phyloP scores from a whole-genome alignment of 2,113 vertebrate species.

The Myocastor coypus region DNA sequence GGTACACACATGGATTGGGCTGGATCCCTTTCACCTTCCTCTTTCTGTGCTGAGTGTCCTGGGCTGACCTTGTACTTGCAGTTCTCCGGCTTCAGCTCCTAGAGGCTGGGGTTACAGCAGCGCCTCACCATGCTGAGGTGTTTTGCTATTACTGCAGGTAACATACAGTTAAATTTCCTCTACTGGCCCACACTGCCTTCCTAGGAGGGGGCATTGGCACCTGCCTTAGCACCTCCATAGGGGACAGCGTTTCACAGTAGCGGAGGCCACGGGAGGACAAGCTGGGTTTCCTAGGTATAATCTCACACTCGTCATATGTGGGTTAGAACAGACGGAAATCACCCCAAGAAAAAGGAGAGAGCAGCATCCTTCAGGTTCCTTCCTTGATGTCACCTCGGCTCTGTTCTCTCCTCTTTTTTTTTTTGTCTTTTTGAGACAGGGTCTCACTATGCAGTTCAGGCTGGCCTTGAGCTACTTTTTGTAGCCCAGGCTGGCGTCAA shows the following conservation, averaged over 20 bases:
- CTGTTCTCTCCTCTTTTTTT: not conserved
- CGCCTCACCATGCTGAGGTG: not conserved
- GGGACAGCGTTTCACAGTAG: slow-evolving; percentile 24
- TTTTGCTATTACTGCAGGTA: not conserved
- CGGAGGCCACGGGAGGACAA: slow-evolving; percentile 33
- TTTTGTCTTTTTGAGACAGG: too few species aligned
- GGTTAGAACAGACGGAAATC: slow-evolving; percentile 8
- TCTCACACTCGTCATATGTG: not conserved
- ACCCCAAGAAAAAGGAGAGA: not conserved
- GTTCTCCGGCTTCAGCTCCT: not conserved
- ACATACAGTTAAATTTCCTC: not conserved
- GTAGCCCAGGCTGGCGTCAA: too few species aligned
- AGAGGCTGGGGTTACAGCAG: not conserved
- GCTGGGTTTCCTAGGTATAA: not conserved
- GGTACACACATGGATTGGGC: not conserved
- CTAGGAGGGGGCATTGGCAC: not conserved
- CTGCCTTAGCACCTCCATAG: slow-evolving; percentile 7
- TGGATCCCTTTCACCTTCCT: not conserved
- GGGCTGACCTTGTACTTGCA: not conserved
- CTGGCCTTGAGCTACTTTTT: too few species aligned
- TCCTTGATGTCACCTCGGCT: not conserved
- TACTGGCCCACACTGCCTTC: not conserved
- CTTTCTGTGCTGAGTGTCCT: not conserved
- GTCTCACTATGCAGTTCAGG: too few species aligned
- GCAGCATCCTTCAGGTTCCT: fast-evolving